Percentiles rank a stretch among this genome's conserved stretches.
phyloP scores from a whole-genome alignment of 2,888 invertebrate genomes.

The Copidosoma aretas region DNA sequence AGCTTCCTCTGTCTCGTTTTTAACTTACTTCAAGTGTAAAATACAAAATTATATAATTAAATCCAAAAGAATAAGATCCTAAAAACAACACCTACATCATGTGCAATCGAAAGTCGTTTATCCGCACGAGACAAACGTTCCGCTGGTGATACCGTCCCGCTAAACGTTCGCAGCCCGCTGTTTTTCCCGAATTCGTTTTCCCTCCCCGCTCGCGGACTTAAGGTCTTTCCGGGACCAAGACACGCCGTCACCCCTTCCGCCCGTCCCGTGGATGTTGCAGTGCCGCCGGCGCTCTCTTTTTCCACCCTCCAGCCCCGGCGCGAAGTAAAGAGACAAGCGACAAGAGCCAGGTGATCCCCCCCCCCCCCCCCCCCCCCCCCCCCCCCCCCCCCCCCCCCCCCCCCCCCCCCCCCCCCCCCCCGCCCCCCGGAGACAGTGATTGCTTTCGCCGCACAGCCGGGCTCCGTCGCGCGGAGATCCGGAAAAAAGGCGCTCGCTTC shows the following conservation, averaged over 20 bases:
- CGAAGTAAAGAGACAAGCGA: slow-evolving; percentile 9
- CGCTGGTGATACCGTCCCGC: neutral
- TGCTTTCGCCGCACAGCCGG: slow-evolving; percentile 5
- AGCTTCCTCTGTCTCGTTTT: too few relatives aligned
- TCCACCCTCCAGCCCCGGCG: slow-evolving; percentile 2
- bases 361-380: too few relatives aligned
- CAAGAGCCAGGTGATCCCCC: neutral
- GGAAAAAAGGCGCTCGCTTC: slow-evolving; percentile 3
- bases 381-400: neutral
- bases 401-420: neutral
- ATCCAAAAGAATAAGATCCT: too few relatives aligned
- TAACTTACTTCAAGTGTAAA: too few relatives aligned
- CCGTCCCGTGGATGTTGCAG: neutral
- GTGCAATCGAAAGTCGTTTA: too few relatives aligned
- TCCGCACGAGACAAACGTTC: too few relatives aligned
- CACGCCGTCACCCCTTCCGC: neutral
- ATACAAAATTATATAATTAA: too few relatives aligned
- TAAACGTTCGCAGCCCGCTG: slow-evolving; percentile 12
- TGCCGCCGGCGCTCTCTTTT: neutral
- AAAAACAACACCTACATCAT: too few relatives aligned
- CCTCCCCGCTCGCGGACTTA: slow-evolving; percentile 8
- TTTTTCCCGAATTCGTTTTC: slow-evolving; percentile 3
- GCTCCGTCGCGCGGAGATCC: neutral
- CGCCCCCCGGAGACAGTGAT: neutral
- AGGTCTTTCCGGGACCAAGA: neutral